Percentiles rank a stretch among this genome's conserved stretches.
phyloP scores from a whole-genome alignment of 2,113 vertebrate species.

The Nanorana parkeri region DNA sequence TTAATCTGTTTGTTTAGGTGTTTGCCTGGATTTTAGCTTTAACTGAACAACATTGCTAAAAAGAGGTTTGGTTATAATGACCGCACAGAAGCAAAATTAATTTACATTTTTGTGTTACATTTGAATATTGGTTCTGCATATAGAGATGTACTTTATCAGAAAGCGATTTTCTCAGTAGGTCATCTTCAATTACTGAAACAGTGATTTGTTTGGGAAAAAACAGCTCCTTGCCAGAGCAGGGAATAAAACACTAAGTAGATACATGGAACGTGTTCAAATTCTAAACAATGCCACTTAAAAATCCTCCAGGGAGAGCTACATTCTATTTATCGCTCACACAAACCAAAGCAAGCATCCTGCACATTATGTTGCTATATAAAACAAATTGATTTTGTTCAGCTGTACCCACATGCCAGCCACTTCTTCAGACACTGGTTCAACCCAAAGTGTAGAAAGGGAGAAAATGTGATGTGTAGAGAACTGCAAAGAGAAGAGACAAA shows the following conservation, averaged over 20 bases:
- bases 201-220: neutral
- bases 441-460: slow-evolving; percentile 92
- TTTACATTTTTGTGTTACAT: too few species aligned
- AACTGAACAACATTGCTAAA: too few species aligned
- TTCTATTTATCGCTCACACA: neutral
- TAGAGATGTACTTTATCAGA: neutral
- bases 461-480: slow-evolving; percentile 98
- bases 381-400: neutral
- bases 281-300: neutral
- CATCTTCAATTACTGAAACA: neutral
- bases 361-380: slow-evolving; percentile 4
- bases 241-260: slow-evolving; percentile 18
- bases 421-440: slow-evolving; percentile 92
- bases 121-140: neutral
- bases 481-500: slow-evolving; percentile 69
- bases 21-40: too few species aligned
- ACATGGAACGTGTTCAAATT: slow-evolving; percentile 12
- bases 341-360: neutral
- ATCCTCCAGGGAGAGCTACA: neutral
- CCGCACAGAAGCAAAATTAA: neutral
- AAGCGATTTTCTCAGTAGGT: neutral
- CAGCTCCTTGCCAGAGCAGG: neutral
- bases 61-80: too few species aligned
- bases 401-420: slow-evolving; percentile 83
- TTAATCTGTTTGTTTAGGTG: too few species aligned